phyloP scores from a whole-genome alignment of 2,888 invertebrate genomes.

The Nomada flava region DNA sequence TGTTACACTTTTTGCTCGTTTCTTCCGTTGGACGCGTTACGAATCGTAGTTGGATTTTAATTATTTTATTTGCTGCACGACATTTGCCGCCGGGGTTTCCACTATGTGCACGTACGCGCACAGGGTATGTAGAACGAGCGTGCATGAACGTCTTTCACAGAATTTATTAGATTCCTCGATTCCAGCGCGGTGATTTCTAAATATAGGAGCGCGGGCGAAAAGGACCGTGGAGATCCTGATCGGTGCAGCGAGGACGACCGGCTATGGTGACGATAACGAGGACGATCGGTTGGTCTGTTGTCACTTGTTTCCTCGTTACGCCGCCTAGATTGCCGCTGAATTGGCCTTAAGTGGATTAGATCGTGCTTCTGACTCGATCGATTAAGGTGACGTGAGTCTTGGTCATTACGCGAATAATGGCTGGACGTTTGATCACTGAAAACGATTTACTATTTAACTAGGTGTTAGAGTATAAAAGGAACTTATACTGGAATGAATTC shows the following conservation, averaged over 20 bases:
- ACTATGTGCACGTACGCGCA: neutral
- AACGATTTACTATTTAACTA: too few relatives aligned
- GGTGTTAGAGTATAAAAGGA: neutral
- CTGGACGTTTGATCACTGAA: neutral
- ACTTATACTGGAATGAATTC: neutral
- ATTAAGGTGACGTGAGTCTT: constrained; percentile 32
- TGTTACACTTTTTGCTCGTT: neutral
- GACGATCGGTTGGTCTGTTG: constrained; percentile 36
- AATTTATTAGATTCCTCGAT: constrained; percentile 64
- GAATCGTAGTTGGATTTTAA: constrained; percentile 7
- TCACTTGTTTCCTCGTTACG: constrained; percentile 46
- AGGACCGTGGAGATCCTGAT: constrained; percentile 45
- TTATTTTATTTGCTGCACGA: neutral
- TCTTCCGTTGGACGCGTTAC: neutral
- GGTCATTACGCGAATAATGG: constrained; percentile 3
- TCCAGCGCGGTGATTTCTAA: constrained; percentile 50
- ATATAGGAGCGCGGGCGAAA: constrained; percentile 53
- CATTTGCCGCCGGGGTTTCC: neutral
- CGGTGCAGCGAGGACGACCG: constrained; percentile 45
- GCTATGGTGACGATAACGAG: constrained; percentile 42
- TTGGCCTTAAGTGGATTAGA: constrained; percentile 52
- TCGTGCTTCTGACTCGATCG: constrained; percentile 41
- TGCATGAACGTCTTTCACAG: constrained; percentile 46
- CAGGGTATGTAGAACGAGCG: constrained; percentile 1
- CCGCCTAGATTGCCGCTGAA: constrained; percentile 32